Percentiles rank a stretch among this genome's conserved stretches.
Evolutionary conservation across 2,797 vertebrate species (phyloP).

Genomic region (Danio tinwini): DNA sequence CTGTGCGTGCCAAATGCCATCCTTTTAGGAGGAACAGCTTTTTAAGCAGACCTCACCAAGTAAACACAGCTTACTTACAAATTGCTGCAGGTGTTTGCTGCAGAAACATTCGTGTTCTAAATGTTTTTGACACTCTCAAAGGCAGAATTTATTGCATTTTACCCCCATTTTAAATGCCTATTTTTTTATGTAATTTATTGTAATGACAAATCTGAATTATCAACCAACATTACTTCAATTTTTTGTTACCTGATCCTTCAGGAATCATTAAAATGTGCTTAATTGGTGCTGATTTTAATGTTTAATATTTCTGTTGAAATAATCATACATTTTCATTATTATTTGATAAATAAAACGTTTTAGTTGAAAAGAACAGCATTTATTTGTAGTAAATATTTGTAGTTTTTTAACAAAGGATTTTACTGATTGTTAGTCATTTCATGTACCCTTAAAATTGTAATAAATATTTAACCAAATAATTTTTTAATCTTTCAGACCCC

Average conservation of each 20-base stretch:
- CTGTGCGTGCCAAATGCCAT: background rate
- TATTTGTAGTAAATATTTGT: too few relatives aligned
- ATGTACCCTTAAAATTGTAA: too few relatives aligned
- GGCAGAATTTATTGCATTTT: background rate
- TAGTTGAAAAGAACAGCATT: background rate
- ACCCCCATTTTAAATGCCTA: background rate
- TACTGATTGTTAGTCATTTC: too few relatives aligned
- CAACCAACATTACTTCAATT: background rate
- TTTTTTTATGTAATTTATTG: background rate
- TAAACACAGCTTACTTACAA: background rate
- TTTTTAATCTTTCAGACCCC: too few relatives aligned
- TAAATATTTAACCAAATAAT: too few relatives aligned
- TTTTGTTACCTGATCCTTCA: background rate
- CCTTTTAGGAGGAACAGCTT: background rate
- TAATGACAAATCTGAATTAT: too few relatives aligned
- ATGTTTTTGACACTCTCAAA: too few relatives aligned
- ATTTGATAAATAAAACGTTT: background rate
- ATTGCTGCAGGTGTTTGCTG: background rate
- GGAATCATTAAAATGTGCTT: background rate
- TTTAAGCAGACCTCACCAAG: background rate
- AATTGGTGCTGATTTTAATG: background rate
- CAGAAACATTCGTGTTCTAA: background rate
- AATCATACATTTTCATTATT: background rate
- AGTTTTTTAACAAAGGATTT: too few relatives aligned
- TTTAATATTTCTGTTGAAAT: background rate